Conservation (phyloP, 1,140 invertebrate species). For the Trachymyrmex septentrionalis region DNA sequence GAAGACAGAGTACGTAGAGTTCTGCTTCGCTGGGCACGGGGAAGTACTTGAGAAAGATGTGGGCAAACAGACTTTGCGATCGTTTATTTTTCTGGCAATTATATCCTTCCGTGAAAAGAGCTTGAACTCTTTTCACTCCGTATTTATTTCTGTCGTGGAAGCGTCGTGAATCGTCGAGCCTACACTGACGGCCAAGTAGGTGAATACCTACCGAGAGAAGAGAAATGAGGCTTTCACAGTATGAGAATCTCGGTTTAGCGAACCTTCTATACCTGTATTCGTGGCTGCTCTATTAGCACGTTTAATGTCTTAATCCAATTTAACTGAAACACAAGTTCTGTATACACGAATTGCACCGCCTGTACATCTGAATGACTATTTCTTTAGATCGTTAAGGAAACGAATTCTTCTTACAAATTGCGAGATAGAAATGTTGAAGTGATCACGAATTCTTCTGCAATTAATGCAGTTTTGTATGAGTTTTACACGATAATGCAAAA, state of each 20-base stretch:
- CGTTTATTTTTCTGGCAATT: conserved; percentile 86
- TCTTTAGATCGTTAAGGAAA: conserved; percentile 12
- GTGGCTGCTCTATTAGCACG: background rate
- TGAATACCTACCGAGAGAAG: background rate
- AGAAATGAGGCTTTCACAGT: conserved; percentile 22
- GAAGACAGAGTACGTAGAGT: conserved; percentile 36
- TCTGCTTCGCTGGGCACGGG: conserved; percentile 13
- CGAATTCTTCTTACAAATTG: background rate
- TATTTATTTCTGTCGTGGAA: conserved; percentile 83
- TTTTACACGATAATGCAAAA: background rate
- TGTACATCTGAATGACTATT: background rate
- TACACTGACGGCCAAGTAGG: conserved; percentile 72
- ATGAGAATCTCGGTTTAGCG: conserved; percentile 27
- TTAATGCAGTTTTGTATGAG: background rate
- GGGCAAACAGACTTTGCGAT: conserved; percentile 83
- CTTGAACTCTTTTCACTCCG: conserved; percentile 78
- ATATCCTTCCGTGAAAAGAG: conserved; percentile 83
- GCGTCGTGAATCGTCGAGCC: conserved; percentile 74
- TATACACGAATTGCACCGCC: background rate
- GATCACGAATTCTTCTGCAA: background rate
- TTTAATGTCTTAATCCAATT: conserved; percentile 38
- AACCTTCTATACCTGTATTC: background rate
- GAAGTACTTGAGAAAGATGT: conserved; percentile 63
- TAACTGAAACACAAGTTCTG: background rate
- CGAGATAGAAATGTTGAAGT: background rate